Evolutionary conservation across 2,888 invertebrate genomes (phyloP).

Genomic region (Deroplatys truncata): DNA sequence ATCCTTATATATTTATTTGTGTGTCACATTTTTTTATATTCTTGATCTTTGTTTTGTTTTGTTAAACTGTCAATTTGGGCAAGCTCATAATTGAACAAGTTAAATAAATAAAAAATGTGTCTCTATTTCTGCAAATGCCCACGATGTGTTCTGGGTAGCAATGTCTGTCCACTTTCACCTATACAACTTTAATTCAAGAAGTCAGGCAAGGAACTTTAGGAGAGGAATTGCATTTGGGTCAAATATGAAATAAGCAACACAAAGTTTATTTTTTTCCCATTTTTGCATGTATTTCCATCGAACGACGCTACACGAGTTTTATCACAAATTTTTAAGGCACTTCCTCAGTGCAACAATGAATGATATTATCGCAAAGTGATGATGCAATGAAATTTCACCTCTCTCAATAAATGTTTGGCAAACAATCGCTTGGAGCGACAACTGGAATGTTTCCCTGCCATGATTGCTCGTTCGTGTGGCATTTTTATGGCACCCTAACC

Average conservation of each 20-base stretch:
- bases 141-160: too few relatives aligned
- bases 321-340: conserved; percentile 35
- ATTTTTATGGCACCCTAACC: conserved; percentile 20
- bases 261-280: conserved; percentile 22
- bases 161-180: too few relatives aligned
- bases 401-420: background rate
- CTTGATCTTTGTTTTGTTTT: too few relatives aligned
- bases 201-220: background rate
- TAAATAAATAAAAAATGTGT: too few relatives aligned
- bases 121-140: too few relatives aligned
- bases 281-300: conserved; percentile 33
- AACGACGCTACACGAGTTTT: conserved; percentile 34
- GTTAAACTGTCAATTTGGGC: too few relatives aligned
- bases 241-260: background rate
- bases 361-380: conserved; percentile 31
- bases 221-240: background rate
- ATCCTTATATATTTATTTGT: too few relatives aligned
- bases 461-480: conserved; percentile 22
- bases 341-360: conserved; percentile 34
- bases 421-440: conserved; percentile 19
- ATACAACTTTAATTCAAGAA: too few relatives aligned
- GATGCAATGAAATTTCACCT: conserved; percentile 21
- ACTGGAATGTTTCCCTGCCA: conserved; percentile 31
- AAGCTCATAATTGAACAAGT: too few relatives aligned
- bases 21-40: too few relatives aligned